phyloP scores from a whole-genome alignment of 2,888 invertebrate genomes.

The Agrotis segetum region DNA sequence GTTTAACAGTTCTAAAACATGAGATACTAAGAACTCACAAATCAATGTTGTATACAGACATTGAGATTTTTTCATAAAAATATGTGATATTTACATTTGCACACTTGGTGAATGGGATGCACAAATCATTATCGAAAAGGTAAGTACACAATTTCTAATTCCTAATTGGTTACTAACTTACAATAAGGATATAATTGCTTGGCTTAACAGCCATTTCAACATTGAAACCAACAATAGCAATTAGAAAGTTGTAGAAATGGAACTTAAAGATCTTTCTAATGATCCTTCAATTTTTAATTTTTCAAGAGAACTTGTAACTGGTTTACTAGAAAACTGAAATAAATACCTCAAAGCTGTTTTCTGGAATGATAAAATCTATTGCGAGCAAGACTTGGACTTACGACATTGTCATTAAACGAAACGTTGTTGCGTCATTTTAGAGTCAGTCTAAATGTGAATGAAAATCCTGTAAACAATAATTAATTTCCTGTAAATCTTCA shows the following conservation, averaged over 20 bases:
- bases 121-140: slow-evolving; percentile 35
- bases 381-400: too few species aligned
- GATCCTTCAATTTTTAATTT: too few species aligned
- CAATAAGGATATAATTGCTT: neutral
- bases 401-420: too few species aligned
- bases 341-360: too few species aligned
- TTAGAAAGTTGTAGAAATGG: neutral
- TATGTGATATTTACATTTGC: slow-evolving; percentile 20
- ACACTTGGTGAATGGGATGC: slow-evolving; percentile 54
- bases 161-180: slow-evolving; percentile 1
- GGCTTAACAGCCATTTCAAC: neutral
- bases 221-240: neutral
- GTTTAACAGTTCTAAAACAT: neutral
- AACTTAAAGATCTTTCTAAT: neutral
- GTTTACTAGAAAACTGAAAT: too few species aligned
- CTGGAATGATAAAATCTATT: too few species aligned
- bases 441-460: too few species aligned
- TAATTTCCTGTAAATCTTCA: slow-evolving; percentile 12
- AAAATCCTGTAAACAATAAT: neutral
- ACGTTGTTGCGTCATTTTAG: too few species aligned
- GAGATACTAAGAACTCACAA: neutral
- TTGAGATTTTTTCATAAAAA: slow-evolving; percentile 40
- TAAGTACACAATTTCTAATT: slow-evolving; percentile 43
- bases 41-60: slow-evolving; percentile 58
- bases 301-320: too few species aligned